A percentile compares a stretch with the other conserved stretches of the same genome.
Conservation (phyloP, 2,797 vertebrate genomes). For the Lagorchestes hirsutus region DNA sequence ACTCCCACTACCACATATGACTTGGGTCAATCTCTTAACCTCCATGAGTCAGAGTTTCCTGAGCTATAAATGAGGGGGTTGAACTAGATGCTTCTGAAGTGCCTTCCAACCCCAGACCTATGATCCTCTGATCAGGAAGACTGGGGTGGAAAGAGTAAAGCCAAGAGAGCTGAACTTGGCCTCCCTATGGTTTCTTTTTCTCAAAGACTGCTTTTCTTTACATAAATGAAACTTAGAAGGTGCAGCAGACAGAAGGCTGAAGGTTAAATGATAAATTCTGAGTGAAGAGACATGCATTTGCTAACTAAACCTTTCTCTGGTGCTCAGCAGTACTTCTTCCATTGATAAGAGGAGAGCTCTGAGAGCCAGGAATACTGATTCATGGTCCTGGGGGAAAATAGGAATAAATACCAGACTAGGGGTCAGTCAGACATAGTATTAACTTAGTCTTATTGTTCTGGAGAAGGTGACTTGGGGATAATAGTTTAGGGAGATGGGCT, state of each 20-base stretch:
- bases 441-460: background rate
- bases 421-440: background rate
- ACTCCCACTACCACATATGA: background rate
- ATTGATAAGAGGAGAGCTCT: background rate
- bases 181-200: conserved; percentile 9
- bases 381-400: background rate
- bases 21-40: background rate
- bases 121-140: background rate
- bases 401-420: background rate
- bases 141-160: background rate
- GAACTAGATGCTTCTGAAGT: background rate
- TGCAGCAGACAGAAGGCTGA: conserved; percentile 54
- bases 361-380: conserved; percentile 9
- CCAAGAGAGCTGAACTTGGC: background rate
- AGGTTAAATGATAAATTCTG: conserved; percentile 49
- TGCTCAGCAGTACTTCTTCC: background rate
- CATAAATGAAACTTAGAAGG: conserved; percentile 41
- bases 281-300: background rate
- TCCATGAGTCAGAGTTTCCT: background rate
- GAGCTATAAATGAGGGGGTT: background rate
- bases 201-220: conserved; percentile 37
- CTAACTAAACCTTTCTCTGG: conserved; percentile 18
- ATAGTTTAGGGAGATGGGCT: background rate
- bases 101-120: background rate
- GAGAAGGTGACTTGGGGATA: background rate